Evolutionary conservation across 1,140 invertebrate species (phyloP), one percentile per base, ranked within the genome.

Genomic region (Trachymyrmex septentrionalis): DNA sequence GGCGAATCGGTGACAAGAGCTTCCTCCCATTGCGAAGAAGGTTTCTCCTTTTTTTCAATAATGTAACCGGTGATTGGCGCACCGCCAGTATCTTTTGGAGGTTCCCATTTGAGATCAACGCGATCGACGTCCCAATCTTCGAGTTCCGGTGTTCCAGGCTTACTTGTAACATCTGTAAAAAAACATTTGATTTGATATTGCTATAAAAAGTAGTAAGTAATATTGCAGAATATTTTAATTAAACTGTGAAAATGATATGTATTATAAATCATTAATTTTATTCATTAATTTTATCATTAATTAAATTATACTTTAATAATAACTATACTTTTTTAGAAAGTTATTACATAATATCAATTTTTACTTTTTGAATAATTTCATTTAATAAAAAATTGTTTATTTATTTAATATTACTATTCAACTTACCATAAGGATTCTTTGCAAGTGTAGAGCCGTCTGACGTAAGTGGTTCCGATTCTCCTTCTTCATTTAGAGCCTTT

Each of bases 401-500:
- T 9, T 1, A 53, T 69, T 67, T 55, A 53, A 57, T 19, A 21
- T 55, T n/a, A 77, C 19, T 30, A 27, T 48, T 19, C 19, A 48
- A 82, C 44, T 96, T 94, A 98, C 97, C 98, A 94, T 97, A 99
- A 92, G 99, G 99, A 96, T 99, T 99, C 95, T 99, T 99, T 55
- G 99, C 99, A 27, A 97, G 93, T 59, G 97, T 98, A 0, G 97
- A 95, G 92, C 97, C 96, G 59, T 98, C 98, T 16, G 99, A 98
- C 91, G 98, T 97, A 67, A 99, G 93, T 27, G 99, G 98, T 92
- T 99, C 99, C 30, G 99, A 99, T 95, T 99, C 98, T 4, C 99
- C 99, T 96, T 99, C 99, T 72, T 99, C 98, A 93, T 99, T 99
- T 64, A 99, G 96, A n/a, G 99, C 99, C 93, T 98, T 99, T 0